phyloP scores from a whole-genome alignment of 2,113 vertebrate genomes.

The Spea bombifrons region DNA sequence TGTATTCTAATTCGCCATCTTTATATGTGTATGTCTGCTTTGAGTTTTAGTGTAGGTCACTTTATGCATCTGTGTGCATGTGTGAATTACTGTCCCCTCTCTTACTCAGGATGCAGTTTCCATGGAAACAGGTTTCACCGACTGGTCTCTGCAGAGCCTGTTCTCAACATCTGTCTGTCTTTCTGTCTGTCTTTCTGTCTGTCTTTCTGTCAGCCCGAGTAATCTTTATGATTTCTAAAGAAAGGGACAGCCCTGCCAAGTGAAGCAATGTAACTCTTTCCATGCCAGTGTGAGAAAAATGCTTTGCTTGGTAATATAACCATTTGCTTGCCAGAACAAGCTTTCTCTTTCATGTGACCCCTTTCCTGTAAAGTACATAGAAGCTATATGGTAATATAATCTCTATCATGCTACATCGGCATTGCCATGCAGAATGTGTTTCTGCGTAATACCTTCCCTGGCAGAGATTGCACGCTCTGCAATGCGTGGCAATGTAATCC shows the following conservation, averaged over 20 bases:
- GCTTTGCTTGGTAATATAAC: neutral
- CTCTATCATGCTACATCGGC: neutral
- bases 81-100: constrained; percentile 16
- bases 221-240: neutral
- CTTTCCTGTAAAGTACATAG: neutral
- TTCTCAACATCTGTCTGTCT: constrained; percentile 8
- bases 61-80: neutral
- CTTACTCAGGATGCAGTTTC: constrained; percentile 26
- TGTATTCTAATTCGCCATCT: too few relatives aligned
- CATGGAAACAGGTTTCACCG: constrained; percentile 24
- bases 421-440: neutral
- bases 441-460: neutral
- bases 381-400: neutral
- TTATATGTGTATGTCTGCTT: constrained; percentile 2
- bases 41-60: neutral
- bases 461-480: neutral
- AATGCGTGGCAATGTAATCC: neutral
- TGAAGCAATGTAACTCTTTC: neutral
- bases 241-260: neutral
- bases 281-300: neutral
- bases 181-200: neutral
- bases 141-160: constrained; percentile 18
- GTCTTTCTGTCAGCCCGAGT: neutral
- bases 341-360: neutral
- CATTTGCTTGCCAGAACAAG: neutral